A percentile compares a stretch with the other conserved stretches of the same genome.
These are phyloP conservation scores for Echiichthys vipera DNA, from an alignment of 2,797 vertebrate genomes.

Conservation along the genomic window DNA sequence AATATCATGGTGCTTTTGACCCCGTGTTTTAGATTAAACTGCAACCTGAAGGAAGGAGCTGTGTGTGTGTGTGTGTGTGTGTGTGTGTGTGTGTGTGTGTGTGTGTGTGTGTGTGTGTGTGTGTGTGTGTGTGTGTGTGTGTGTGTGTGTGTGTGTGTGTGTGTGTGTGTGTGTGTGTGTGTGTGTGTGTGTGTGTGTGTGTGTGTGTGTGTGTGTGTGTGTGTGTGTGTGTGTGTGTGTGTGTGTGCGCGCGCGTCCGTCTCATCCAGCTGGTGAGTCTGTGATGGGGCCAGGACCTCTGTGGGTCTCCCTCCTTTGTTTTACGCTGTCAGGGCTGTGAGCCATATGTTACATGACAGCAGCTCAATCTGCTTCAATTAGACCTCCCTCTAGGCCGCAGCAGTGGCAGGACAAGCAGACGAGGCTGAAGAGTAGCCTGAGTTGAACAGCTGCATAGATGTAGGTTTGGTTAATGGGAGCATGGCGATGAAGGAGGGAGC, in stretches of 20 bases:
- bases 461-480: slow-evolving; percentile 37
- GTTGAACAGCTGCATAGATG: slow-evolving; percentile 69
- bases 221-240: neutral
- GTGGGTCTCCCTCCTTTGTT: slow-evolving; percentile 61
- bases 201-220: slow-evolving; percentile 13
- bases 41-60: slow-evolving; percentile 6
- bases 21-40: slow-evolving; percentile 23
- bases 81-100: too few species aligned
- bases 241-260: slow-evolving; percentile 8
- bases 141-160: neutral
- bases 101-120: neutral
- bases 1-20: slow-evolving; percentile 10
- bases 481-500: slow-evolving; percentile 10
- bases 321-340: slow-evolving; percentile 59
- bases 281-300: slow-evolving; percentile 64
- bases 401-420: slow-evolving; percentile 36
- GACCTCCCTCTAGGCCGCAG: slow-evolving; percentile 58
- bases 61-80: neutral
- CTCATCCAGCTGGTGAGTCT: slow-evolving; percentile 67
- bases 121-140: slow-evolving; percentile 2
- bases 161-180: neutral
- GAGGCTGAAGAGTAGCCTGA: neutral
- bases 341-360: slow-evolving; percentile 81
- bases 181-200: neutral
- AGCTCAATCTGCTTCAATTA: slow-evolving; percentile 76